These are phyloP conservation scores for Aplochiton taeniatus DNA, from an alignment of 2,797 vertebrate genomes.

Conservation along the genomic window DNA sequence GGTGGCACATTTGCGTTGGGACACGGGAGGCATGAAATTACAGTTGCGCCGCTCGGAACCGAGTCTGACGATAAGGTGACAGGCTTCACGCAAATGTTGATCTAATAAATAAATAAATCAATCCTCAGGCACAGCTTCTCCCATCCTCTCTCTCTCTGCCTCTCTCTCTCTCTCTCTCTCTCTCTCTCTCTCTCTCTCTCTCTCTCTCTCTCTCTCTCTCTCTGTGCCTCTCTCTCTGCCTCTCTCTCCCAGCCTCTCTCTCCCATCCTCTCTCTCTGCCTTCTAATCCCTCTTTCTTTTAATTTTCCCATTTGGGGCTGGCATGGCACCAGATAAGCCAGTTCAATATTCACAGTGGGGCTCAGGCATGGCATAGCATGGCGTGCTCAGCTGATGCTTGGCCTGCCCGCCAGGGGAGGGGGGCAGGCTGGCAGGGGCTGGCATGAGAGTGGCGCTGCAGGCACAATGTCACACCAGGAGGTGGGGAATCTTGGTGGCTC, in stretches of 20 bases:
- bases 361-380: slow-evolving; percentile 50
- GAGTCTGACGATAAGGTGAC: slow-evolving; percentile 61
- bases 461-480: slow-evolving; percentile 14
- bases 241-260: slow-evolving; percentile 7
- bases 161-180: neutral
- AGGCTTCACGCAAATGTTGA: slow-evolving; percentile 64
- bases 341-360: slow-evolving; percentile 68
- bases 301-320: slow-evolving; percentile 62
- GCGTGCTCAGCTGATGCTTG: slow-evolving; percentile 49
- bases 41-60: slow-evolving; percentile 67
- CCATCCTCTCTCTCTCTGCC: neutral
- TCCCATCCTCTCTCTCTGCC: slow-evolving; percentile 32
- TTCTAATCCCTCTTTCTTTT: slow-evolving; percentile 58
- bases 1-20: slow-evolving; percentile 23
- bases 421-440: slow-evolving; percentile 32
- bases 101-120: slow-evolving; percentile 50
- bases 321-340: slow-evolving; percentile 68
- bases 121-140: slow-evolving; percentile 5
- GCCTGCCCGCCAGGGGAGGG: slow-evolving; percentile 31
- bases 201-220: slow-evolving; percentile 15
- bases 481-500: slow-evolving; percentile 1
- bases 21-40: slow-evolving; percentile 70
- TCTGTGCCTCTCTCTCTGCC: slow-evolving; percentile 15
- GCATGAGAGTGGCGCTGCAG: slow-evolving; percentile 6
- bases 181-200: slow-evolving; percentile 1